phyloP scores from a whole-genome alignment of 2,797 vertebrate genomes.

The Sternotherus odoratus region DNA sequence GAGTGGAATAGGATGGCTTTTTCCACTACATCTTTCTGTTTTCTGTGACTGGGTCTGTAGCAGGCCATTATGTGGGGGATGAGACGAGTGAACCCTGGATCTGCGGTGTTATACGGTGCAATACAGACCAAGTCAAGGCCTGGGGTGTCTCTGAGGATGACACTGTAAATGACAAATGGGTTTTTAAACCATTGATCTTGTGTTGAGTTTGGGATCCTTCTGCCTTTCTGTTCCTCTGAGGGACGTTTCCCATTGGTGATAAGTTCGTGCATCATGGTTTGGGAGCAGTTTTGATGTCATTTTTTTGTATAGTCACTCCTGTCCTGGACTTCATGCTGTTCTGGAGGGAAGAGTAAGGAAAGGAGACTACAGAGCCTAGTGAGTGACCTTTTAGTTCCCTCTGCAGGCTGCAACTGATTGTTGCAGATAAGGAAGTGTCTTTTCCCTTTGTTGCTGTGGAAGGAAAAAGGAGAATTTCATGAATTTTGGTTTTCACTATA shows the following conservation, averaged over 20 bases:
- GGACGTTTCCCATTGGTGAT: rapidly evolving
- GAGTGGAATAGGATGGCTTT: neutral
- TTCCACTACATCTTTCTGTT: rapidly evolving
- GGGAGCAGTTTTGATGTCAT: rapidly evolving
- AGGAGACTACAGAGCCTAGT: neutral
- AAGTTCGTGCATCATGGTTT: neutral
- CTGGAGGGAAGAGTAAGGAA: neutral
- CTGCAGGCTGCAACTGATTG: neutral
- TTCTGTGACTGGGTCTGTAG: neutral
- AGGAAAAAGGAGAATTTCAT: neutral
- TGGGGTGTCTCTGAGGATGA: neutral
- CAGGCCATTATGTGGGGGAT: neutral
- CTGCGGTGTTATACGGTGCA: neutral
- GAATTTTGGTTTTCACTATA: neutral
- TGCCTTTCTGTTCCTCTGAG: neutral
- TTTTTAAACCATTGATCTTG: neutral
- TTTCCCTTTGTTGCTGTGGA: neutral
- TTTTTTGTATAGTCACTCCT: rapidly evolving
- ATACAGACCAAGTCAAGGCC: neutral
- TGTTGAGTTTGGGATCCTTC: rapidly evolving
- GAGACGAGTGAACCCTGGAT: neutral
- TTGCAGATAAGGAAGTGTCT: neutral
- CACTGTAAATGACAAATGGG: neutral
- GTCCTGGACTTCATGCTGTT: neutral
- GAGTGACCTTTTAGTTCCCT: neutral